These are phyloP conservation scores for Drosophila niveifrons DNA, from an alignment of 2,888 invertebrate species.

Conservation along the genomic window DNA sequence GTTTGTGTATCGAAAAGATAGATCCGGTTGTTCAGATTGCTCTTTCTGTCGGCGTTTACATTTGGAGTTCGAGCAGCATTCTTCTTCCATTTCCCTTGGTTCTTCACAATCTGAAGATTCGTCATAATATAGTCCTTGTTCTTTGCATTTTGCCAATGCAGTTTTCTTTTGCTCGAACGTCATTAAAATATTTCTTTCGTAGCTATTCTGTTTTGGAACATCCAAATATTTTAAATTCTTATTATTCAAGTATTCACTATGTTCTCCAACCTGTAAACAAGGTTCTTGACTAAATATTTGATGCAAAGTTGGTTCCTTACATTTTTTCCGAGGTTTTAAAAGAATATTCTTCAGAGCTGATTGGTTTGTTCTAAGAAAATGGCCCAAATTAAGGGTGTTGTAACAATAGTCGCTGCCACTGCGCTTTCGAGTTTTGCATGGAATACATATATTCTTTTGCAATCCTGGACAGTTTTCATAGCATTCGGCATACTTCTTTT, in stretches of 20 bases:
- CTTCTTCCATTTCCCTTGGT: not conserved
- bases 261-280: not conserved
- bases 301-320: not conserved
- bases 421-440: not conserved
- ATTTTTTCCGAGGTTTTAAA: not conserved
- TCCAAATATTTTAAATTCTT: slow-evolving; percentile 20
- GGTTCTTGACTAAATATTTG: not conserved
- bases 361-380: slow-evolving; percentile 10
- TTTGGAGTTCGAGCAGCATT: not conserved
- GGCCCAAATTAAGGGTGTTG: slow-evolving; percentile 17
- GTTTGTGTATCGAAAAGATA: slow-evolving; percentile 7
- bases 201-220: slow-evolving; percentile 4
- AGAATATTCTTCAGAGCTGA: not conserved
- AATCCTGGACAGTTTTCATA: no score
- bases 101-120: not conserved
- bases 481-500: no score
- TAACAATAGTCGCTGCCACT: slow-evolving; percentile 35
- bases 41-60: slow-evolving; percentile 9
- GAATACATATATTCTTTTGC: no score
- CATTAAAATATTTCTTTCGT: slow-evolving; percentile 35
- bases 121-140: not conserved
- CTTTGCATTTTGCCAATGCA: not conserved
- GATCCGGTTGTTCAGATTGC: slow-evolving; percentile 24
- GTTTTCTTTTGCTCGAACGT: slow-evolving; percentile 13
- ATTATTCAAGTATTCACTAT: not conserved